Conservation (phyloP, 1,140 invertebrate genomes). For the Drepana arcuata region DNA sequence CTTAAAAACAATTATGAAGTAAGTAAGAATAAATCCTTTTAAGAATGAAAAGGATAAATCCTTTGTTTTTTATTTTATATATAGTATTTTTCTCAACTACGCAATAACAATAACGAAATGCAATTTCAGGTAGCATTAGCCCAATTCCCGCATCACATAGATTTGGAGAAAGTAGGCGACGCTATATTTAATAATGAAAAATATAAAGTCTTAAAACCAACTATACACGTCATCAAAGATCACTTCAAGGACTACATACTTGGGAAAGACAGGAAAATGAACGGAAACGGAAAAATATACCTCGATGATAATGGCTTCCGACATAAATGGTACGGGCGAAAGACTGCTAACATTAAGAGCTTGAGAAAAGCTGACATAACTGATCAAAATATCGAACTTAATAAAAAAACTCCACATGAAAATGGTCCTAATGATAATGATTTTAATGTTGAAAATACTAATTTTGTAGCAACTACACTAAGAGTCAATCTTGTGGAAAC, state of each 20-base stretch:
- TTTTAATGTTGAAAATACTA: no score
- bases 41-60: no score
- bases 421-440: no score
- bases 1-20: no score
- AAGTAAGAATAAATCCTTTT: no score
- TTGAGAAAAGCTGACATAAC: constrained; percentile 21
- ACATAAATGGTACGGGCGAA: constrained; percentile 36
- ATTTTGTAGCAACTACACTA: no score
- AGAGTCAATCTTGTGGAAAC: no score
- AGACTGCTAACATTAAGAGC: constrained; percentile 13
- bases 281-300: constrained; percentile 23
- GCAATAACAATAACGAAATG: no score
- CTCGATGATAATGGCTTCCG: constrained; percentile 36
- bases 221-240: constrained; percentile 28
- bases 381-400: constrained; percentile 1
- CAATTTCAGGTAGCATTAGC: constrained; percentile 2
- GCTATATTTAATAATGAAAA: constrained; percentile 29
- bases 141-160: constrained; percentile 32
- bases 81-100: no score
- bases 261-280: constrained; percentile 13
- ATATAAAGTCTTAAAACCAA: constrained; percentile 38
- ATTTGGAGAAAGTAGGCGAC: constrained; percentile 40
- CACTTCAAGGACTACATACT: constrained; percentile 36
- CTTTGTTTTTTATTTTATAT: no score
- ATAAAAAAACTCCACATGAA: constrained; percentile 1